Evolutionary conservation across 2,888 invertebrate genomes (phyloP), one percentile per base, ranked within the genome.

Genomic region (Catocala fraxini): DNA sequence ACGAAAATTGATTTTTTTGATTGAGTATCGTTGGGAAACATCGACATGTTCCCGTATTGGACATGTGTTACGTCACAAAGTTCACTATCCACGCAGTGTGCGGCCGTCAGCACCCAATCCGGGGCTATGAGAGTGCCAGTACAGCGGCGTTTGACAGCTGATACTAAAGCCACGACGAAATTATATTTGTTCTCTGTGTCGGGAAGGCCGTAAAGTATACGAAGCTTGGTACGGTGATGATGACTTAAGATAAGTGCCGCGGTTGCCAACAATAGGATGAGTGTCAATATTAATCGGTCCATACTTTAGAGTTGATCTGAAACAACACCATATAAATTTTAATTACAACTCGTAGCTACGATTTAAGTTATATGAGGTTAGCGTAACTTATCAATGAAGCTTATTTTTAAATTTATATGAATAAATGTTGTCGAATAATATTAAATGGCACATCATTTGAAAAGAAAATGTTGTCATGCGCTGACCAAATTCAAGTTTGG

Each of bases 21-120:
- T 5, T 11, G 6, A 0, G 13, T 15, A 13, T 0, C 0, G 15
- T 46, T 9, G 6, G 48, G 25, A 5, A 34, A 48, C 11, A n/a
- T n/a, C 12, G 11, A 2, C 48, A 48, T 46, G 15, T 46, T 15
- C 3, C 33, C 48, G 4, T 48, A 51, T 35, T 35, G 51, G 6
- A 51, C 34, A 10, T 35, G 35, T 7, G 39, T 35, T 33, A 25
- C n/a, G 5, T 10, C 5, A 15, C 10, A 45, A 5, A 6, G 9
- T 4, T 46, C 46, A 15, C 9, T 0, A 6, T 15, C 5, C 0
- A 59, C 4, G 45, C 65, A 65, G 34, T 61, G 63, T 0, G 55
- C 65, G 0, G 68, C 59, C 4, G 71, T 58, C 15, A 71, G 41
- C 5, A 71, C 65, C 71, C 71, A 71, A 10, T 47, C 62, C 9